Evolutionary conservation across 2,888 invertebrate species (phyloP).

Genomic region (Gymnoscelis rufifasciata): DNA sequence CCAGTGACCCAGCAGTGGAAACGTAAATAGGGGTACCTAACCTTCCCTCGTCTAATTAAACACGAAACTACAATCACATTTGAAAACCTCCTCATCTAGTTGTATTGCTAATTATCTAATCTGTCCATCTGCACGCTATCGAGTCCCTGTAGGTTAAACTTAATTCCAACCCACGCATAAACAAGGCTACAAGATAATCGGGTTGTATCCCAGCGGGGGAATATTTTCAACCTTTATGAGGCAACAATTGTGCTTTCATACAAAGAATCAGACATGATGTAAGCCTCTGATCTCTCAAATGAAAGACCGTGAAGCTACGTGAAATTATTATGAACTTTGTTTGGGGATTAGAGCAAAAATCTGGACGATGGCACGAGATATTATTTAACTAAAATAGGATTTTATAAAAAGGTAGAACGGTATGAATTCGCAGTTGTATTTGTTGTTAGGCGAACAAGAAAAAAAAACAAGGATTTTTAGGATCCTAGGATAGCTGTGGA

Average conservation of each 20-base stretch:
- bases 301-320: slow-evolving; percentile 17
- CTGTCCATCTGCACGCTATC: slow-evolving; percentile 15
- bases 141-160: slow-evolving; percentile 12
- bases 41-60: neutral
- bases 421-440: too few relatives aligned
- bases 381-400: too few relatives aligned
- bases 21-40: too few relatives aligned
- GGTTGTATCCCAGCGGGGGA: slow-evolving; percentile 6
- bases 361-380: too few relatives aligned
- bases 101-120: slow-evolving; percentile 11
- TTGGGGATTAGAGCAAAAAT: too few relatives aligned
- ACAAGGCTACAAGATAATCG: slow-evolving; percentile 8
- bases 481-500: too few relatives aligned
- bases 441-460: too few relatives aligned
- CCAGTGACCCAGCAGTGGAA: too few relatives aligned
- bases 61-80: neutral
- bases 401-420: too few relatives aligned
- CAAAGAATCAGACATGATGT: slow-evolving; percentile 26
- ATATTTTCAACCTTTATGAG: slow-evolving; percentile 25
- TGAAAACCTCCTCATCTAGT: neutral
- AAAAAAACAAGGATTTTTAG: too few relatives aligned
- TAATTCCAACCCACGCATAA: slow-evolving; percentile 14
- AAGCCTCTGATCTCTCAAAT: slow-evolving; percentile 30
- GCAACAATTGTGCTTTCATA: slow-evolving; percentile 25
- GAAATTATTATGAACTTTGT: neutral